Conservation (phyloP, 1,140 invertebrate genomes). For the Platyura marginata region DNA sequence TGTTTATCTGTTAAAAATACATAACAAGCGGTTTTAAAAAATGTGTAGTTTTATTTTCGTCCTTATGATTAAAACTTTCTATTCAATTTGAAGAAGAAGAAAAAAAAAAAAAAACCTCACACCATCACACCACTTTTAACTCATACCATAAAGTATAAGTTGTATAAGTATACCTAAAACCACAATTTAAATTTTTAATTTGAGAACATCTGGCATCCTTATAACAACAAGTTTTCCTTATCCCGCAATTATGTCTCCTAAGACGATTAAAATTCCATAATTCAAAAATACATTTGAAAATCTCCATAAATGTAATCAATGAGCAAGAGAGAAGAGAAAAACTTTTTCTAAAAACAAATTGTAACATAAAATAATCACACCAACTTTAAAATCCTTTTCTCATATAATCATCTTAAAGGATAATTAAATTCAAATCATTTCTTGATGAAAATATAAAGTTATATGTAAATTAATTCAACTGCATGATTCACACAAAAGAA, state of each 20-base stretch:
- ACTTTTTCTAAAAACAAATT: neutral
- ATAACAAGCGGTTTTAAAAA: too few species aligned
- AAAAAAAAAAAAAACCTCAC: too few species aligned
- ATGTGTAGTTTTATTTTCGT: too few species aligned
- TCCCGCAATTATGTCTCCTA: neutral
- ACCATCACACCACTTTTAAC: too few species aligned
- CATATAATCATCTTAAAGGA: neutral
- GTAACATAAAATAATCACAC: neutral
- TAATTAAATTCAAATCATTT: neutral
- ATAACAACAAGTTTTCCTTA: too few species aligned
- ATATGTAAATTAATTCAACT: neutral
- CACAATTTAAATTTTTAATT: too few species aligned
- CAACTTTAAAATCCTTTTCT: neutral
- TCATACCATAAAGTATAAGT: too few species aligned
- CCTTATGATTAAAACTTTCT: too few species aligned
- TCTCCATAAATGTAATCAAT: neutral
- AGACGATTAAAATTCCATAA: neutral
- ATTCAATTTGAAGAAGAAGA: too few species aligned
- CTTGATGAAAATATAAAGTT: neutral
- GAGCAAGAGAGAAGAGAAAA: neutral
- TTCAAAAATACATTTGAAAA: neutral
- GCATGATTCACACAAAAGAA: neutral
- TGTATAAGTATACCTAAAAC: too few species aligned
- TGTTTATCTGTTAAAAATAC: too few species aligned
- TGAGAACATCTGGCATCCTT: too few species aligned